Conservation (phyloP, 2,888 invertebrate species). For the Thecophora atra region DNA sequence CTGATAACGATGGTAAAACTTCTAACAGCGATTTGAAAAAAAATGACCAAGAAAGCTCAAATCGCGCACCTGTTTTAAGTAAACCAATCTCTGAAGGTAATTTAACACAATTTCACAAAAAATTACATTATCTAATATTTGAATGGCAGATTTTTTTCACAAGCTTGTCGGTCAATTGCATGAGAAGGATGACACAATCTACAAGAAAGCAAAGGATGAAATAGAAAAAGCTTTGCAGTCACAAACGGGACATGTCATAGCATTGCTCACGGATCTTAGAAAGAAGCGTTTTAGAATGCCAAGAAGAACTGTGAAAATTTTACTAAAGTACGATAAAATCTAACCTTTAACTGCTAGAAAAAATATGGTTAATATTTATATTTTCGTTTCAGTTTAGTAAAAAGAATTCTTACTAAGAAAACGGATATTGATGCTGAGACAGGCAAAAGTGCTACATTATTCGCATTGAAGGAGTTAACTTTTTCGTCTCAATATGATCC, state of each 20-base stretch:
- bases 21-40: not conserved
- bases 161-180: not conserved
- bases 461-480: conserved; percentile 3
- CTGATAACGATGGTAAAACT: no score
- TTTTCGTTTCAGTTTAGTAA: not conserved
- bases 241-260: no score
- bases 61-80: not conserved
- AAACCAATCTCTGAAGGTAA: not conserved
- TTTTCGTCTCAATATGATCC: not conserved
- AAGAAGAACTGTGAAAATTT: not conserved
- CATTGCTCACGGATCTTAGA: not conserved
- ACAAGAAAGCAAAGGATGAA: no score
- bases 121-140: no score
- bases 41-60: not conserved
- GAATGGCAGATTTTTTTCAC: not conserved
- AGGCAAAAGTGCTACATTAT: not conserved
- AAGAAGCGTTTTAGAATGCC: not conserved
- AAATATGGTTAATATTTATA: not conserved
- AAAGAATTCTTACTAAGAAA: not conserved
- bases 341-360: not conserved
- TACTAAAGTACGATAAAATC: not conserved
- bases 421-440: not conserved
- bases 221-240: not conserved
- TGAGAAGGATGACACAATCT: not conserved
- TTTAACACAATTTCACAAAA: not conserved